These are phyloP conservation scores for Polyommatus iphigenia DNA, from an alignment of 2,888 invertebrate species.

Conservation along the genomic window DNA sequence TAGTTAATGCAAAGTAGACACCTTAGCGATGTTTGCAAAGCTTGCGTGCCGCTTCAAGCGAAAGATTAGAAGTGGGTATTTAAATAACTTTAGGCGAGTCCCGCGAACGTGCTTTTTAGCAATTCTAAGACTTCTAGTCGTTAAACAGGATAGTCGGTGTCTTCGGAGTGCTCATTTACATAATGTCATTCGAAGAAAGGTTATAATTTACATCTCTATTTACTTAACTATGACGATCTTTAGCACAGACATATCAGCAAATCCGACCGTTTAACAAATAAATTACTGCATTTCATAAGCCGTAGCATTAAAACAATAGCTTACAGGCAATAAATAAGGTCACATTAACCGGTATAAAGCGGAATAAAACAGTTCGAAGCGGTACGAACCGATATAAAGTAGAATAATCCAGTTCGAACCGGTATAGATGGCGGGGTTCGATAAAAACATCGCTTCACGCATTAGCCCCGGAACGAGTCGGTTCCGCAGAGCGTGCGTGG, in stretches of 20 bases:
- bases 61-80: conserved; percentile 67
- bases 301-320: neutral
- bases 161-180: conserved; percentile 28
- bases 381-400: neutral
- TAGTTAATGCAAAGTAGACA: conserved; percentile 52
- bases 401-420: conserved; percentile 21
- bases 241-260: neutral
- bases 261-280: neutral
- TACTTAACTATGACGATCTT: neutral
- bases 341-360: conserved; percentile 25
- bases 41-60: conserved; percentile 55
- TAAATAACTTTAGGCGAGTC: conserved; percentile 58
- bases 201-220: conserved; percentile 20
- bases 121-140: conserved; percentile 57
- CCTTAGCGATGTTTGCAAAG: conserved; percentile 56
- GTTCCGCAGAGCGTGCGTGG: conserved; percentile 69
- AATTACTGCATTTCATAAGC: neutral
- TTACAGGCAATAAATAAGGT: conserved; percentile 31
- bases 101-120: conserved; percentile 67
- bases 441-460: conserved; percentile 41
- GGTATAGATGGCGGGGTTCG: conserved; percentile 31
- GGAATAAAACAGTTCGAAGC: neutral
- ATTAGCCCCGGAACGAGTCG: conserved; percentile 53
- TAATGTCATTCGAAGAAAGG: conserved; percentile 20
- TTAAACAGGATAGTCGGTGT: conserved; percentile 55